These are phyloP conservation scores for Arrhopalites spinosus DNA, from an alignment of 2,888 invertebrate genomes.

Conservation along the genomic window DNA sequence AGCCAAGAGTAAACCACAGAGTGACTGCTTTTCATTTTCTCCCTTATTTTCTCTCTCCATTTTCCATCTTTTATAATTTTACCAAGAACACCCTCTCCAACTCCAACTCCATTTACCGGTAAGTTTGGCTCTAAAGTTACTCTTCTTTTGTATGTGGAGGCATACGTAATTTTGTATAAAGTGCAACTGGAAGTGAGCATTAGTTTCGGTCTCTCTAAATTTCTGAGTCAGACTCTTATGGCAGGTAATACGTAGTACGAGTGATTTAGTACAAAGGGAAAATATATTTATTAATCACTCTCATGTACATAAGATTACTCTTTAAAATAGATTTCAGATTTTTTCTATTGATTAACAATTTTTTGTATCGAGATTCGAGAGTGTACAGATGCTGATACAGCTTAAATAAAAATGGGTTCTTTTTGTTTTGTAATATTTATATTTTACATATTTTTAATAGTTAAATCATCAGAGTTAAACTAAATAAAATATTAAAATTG, in stretches of 20 bases:
- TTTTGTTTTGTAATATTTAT: too few species aligned
- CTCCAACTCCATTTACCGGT: background rate
- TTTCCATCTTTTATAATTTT: background rate
- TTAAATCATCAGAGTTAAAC: too few species aligned
- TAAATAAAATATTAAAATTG: too few species aligned
- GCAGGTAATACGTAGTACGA: background rate
- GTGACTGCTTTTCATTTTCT: slow-evolving; percentile 23
- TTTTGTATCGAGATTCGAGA: background rate
- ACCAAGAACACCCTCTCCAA: background rate
- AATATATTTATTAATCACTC: too few species aligned
- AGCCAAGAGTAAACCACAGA: slow-evolving; percentile 1
- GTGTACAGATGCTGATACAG: background rate
- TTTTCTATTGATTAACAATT: background rate
- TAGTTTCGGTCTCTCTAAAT: background rate
- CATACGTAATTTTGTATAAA: background rate
- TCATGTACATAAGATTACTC: background rate
- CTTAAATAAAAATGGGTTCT: too few species aligned
- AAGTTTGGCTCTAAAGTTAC: too few species aligned
- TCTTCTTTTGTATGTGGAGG: background rate
- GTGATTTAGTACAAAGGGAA: background rate
- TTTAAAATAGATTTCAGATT: background rate
- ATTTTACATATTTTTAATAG: too few species aligned
- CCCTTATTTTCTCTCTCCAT: background rate
- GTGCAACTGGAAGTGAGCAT: background rate
- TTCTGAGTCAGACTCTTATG: background rate